A percentile compares a stretch with the other conserved stretches of the same genome.
Evolutionary conservation across 2,113 vertebrate genomes (phyloP).

Genomic region (Vulpes lagopus): DNA sequence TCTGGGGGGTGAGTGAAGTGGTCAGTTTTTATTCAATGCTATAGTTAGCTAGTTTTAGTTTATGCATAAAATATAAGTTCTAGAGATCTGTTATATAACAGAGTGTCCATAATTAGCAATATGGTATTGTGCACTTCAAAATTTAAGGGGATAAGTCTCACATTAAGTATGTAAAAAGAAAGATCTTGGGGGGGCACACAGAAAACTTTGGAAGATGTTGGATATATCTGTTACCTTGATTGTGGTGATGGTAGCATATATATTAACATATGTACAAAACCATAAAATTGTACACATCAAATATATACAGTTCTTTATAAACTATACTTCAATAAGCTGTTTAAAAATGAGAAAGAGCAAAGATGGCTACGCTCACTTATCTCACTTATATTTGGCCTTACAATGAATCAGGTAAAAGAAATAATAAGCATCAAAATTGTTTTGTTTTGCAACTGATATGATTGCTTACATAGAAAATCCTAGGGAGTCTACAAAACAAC

Average conservation of each 20-base stretch:
- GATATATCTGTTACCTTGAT: neutral
- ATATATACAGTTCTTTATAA: neutral
- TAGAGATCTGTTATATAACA: neutral
- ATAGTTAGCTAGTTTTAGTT: neutral
- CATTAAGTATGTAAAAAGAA: neutral
- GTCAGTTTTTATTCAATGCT: neutral
- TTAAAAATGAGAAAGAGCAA: neutral
- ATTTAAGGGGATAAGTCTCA: neutral
- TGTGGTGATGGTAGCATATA: neutral
- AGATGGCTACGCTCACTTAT: neutral
- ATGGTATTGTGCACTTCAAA: neutral
- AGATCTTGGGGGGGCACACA: neutral
- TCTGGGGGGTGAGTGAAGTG: neutral
- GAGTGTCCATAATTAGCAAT: neutral
- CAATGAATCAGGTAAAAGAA: neutral
- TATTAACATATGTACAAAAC: neutral
- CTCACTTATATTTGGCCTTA: neutral
- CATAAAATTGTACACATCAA: neutral
- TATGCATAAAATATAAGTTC: neutral
- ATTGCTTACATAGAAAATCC: neutral
- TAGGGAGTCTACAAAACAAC: neutral
- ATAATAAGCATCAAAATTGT: neutral
- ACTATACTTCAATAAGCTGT: neutral
- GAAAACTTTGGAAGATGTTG: neutral
- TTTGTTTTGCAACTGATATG: neutral